phyloP scores from a whole-genome alignment of 1,140 invertebrate species.

The Cydia pomonella region DNA sequence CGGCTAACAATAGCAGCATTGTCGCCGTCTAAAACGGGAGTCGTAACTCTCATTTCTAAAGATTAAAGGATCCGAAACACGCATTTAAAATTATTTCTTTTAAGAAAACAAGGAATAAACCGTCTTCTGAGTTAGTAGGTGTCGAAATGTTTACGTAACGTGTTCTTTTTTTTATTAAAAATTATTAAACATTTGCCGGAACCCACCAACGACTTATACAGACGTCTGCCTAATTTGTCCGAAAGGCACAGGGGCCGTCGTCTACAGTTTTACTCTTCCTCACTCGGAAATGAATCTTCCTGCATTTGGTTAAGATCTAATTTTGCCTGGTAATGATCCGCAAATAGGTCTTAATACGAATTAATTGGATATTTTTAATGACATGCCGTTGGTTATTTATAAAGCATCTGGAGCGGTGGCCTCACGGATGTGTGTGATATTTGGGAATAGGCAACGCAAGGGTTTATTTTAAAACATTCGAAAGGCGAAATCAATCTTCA shows the following conservation, averaged over 20 bases:
- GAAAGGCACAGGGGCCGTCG: constrained; percentile 41
- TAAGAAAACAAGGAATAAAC: constrained; percentile 22
- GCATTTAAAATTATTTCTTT: constrained; percentile 28
- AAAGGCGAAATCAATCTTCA: background rate
- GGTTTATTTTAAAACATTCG: constrained; percentile 20
- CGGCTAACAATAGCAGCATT: constrained; percentile 30
- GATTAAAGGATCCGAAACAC: constrained; percentile 29
- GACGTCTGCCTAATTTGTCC: constrained; percentile 54
- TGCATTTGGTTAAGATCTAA: constrained; percentile 38
- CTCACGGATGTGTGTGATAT: constrained; percentile 43
- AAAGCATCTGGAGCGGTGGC: constrained; percentile 47
- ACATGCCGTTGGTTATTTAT: constrained; percentile 53
- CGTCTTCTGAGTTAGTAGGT: background rate
- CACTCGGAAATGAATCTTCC: constrained; percentile 40
- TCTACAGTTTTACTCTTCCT: background rate
- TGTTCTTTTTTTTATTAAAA: constrained; percentile 26
- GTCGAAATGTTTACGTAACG: constrained; percentile 28
- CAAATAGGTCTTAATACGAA: constrained; percentile 59
- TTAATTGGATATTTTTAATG: constrained; percentile 68
- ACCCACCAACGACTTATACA: constrained; percentile 55
- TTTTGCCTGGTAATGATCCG: constrained; percentile 37
- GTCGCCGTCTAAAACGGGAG: constrained; percentile 30
- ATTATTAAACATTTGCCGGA: constrained; percentile 52
- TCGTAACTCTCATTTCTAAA: constrained; percentile 27
- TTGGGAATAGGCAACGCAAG: constrained; percentile 38